These are phyloP conservation scores for Tapirus indicus DNA, from an alignment of 2,797 vertebrate genomes.

Conservation along the genomic window DNA sequence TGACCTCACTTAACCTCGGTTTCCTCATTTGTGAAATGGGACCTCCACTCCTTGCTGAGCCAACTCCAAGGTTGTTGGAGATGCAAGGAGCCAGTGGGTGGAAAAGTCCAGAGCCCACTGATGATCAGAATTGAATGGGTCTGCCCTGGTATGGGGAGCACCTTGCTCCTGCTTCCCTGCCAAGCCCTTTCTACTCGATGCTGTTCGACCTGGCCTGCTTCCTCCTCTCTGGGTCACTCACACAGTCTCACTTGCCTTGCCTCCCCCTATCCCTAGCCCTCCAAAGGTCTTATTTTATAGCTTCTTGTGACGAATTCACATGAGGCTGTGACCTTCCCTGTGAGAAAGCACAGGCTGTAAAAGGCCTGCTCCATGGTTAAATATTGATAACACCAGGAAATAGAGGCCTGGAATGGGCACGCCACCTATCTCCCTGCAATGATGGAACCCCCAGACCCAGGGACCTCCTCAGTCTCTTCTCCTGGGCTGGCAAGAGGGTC, in stretches of 20 bases:
- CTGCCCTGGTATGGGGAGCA: not conserved
- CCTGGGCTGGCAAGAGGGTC: not conserved
- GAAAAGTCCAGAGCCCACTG: not conserved
- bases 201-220: not conserved
- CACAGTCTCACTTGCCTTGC: not conserved
- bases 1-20: not conserved
- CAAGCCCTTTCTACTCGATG: not conserved
- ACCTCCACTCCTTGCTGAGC: not conserved
- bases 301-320: not conserved
- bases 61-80: not conserved
- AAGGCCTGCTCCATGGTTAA: slow-evolving; percentile 71
- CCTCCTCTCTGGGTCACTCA: not conserved
- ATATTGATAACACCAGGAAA: slow-evolving; percentile 68
- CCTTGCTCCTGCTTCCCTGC: not conserved
- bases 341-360: slow-evolving; percentile 55
- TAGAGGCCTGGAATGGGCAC: not conserved
- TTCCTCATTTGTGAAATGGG: not conserved
- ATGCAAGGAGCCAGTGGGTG: not conserved
- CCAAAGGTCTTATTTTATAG: slow-evolving; percentile 54
- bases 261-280: not conserved
- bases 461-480: not conserved
- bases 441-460: not conserved
- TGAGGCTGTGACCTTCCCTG: slow-evolving; percentile 9
- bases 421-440: not conserved
- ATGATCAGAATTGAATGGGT: not conserved